Conservation (phyloP, 1,140 invertebrate genomes). For the Lepidurus arcticus region DNA sequence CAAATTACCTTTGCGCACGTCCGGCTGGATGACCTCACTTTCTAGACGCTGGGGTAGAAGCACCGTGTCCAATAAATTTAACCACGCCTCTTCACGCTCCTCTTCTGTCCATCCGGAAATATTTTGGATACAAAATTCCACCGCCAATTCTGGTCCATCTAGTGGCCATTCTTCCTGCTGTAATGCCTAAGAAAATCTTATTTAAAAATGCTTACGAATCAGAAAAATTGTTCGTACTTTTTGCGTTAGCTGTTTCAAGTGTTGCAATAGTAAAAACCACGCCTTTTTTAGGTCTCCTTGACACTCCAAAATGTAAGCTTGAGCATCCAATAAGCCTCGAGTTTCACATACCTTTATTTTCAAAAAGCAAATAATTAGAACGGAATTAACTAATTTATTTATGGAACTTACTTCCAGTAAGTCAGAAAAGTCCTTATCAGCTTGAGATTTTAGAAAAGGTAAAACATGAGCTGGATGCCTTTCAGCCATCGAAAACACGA, state of each 20-base stretch:
- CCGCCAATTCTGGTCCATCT: constrained; percentile 40
- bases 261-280: constrained; percentile 44
- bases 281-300: constrained; percentile 50
- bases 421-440: constrained; percentile 44
- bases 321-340: background rate
- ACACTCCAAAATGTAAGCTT: constrained; percentile 46
- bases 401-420: constrained; percentile 44
- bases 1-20: constrained; percentile 2
- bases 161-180: constrained; percentile 37
- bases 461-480: constrained; percentile 46
- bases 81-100: constrained; percentile 50
- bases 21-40: background rate
- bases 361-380: background rate
- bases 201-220: background rate
- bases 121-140: constrained; percentile 51
- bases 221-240: constrained; percentile 31
- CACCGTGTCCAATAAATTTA: constrained; percentile 50
- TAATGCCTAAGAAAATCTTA: constrained; percentile 40
- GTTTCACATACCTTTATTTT: constrained; percentile 15
- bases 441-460: constrained; percentile 46
- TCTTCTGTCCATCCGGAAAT: constrained; percentile 49
- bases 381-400: constrained; percentile 40
- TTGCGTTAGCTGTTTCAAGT: constrained; percentile 37
- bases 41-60: constrained; percentile 45
- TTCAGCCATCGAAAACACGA: constrained; percentile 26